These are phyloP conservation scores for Bactericera cockerelli DNA, from an alignment of 1,140 invertebrate genomes.

Conservation along the genomic window DNA sequence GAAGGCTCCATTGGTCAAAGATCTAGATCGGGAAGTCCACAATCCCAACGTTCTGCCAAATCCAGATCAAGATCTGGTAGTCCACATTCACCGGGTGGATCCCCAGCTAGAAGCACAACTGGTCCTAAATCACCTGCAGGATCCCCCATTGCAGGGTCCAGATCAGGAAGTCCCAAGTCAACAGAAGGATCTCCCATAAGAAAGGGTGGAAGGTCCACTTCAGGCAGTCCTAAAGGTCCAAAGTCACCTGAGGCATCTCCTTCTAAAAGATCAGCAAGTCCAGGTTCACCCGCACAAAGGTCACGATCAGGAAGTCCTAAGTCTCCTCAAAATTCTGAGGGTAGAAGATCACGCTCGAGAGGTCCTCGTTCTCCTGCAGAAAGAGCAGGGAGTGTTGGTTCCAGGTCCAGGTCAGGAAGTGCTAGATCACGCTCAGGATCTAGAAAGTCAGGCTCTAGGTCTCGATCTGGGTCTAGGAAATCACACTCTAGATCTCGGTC, in stretches of 20 bases:
- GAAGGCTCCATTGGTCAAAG: background rate
- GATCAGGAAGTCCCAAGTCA: background rate
- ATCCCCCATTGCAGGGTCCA: background rate
- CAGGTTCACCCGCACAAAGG: background rate
- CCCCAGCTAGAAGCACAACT: too few relatives aligned
- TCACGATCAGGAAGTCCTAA: constrained; percentile 11
- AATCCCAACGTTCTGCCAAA: background rate
- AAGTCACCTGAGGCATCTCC: constrained; percentile 13
- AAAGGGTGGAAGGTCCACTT: too few relatives aligned
- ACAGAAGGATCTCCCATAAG: background rate
- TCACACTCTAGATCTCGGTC: constrained; percentile 15
- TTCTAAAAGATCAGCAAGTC: background rate
- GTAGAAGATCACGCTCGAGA: constrained; percentile 4
- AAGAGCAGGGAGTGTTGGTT: background rate
- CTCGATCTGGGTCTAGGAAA: constrained; percentile 10
- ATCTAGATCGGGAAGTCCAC: background rate
- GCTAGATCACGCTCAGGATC: constrained; percentile 10
- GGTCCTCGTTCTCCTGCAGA: background rate
- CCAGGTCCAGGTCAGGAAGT: constrained; percentile 12
- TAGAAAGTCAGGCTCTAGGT: constrained; percentile 4
- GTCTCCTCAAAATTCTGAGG: background rate
- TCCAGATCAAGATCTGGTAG: background rate
- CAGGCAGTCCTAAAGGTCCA: background rate
- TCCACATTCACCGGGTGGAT: background rate
- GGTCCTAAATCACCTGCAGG: background rate